Base-by-base conservation (phyloP, 2,888 invertebrate genomes). In the Trachelus tabidus region DNA sequence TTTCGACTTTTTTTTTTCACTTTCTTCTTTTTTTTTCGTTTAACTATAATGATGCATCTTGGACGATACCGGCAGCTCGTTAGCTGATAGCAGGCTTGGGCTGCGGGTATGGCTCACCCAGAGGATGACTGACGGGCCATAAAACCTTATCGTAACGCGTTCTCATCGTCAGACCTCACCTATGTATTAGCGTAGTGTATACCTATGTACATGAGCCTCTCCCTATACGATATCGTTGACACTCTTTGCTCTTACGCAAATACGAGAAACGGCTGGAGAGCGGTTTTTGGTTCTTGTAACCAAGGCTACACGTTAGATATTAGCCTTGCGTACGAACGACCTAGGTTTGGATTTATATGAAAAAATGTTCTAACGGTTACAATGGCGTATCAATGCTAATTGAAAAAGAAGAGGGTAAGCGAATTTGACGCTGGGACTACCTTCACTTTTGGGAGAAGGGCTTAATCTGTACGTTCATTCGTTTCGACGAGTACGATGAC, bases 61-160 rank as follows among this genome's bases (percentile, higher is more conserved):
- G 23, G 56, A 56, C 30, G 71, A 30, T 31, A 31, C 73, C 73
- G 56, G 33, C 33, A 56, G 73, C 73, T 78, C 35, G 56, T 78
- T 71, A 34, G 37, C 73, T 76, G 78, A 78, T 78, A 78, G 76
- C 76, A 68, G 33, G 75, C 75, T 12, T 15, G 33, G 56, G 73
- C 69, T 40, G 71, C 71, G 71, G 33, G 71, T 34, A 71, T 15
- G 12, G 71, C 34, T 76, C 73, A 68, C 68, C 78, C 37, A 73
- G 80, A 73, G 79, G 84, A 87, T 89, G 89, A 90, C 85, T 88
- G 90, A 89, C 89, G 85, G 87, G 87, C 83, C 87, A 85, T 90
- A 90, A 90, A 90, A 88, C 83, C 84, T 90, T 90, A 90, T 90
- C 90, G 83, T 83, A 76, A 80, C 78, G 85, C 85, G 85, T 86